Base-by-base conservation (phyloP, 2,888 invertebrate genomes). In the Dasysyrphus albostriatus region DNA sequence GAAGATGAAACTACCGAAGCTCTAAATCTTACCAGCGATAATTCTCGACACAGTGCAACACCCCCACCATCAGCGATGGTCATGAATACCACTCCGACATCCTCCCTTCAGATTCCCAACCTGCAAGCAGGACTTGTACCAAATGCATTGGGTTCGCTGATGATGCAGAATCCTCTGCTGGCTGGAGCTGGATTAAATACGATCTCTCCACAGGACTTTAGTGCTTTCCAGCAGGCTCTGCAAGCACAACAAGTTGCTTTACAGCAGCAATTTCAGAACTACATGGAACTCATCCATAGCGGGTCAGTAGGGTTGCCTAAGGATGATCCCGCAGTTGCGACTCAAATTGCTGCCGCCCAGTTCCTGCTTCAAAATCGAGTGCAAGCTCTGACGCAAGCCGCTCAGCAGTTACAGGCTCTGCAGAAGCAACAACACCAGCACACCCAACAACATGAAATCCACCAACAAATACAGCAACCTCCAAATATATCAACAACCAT, bases 381-480 rank as follows among this genome's bases (percentile, higher is more conserved):
- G 92, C 97, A 97, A 91, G 96, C 96, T 9, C 95, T 97, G 89
- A 96, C 96, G 49, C 97, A 97, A 92, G 97, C 97, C 49, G 96
- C 97, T 42, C 97, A 97, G 91, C 97, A 97, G 91, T 93, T 97
- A 88, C 97, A 97, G 90, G 96, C 96, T 89, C 93, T 97, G 81
- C 97, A 97, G 89, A 95, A 96, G 89, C 94, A 94, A 89, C 93
- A 94, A 73, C 90, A 91, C 47, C 89, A 89, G 34, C 44, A 44
- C n/a, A 24, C 24, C 16, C 44, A 44, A 16, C 16, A 42, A 10
- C 88, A 76, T 24, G 87, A 78, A 0, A 84, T 88, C n/a, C 88
- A 88, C n/a, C 83, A 89, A 10, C 82, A 87, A 9, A 80, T 89
- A 29, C 81, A 88, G 80, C 89, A 90, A 54, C 88, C 88, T 19